Conservation (phyloP, 2,113 vertebrate genomes). For the Regulus satrapa region DNA sequence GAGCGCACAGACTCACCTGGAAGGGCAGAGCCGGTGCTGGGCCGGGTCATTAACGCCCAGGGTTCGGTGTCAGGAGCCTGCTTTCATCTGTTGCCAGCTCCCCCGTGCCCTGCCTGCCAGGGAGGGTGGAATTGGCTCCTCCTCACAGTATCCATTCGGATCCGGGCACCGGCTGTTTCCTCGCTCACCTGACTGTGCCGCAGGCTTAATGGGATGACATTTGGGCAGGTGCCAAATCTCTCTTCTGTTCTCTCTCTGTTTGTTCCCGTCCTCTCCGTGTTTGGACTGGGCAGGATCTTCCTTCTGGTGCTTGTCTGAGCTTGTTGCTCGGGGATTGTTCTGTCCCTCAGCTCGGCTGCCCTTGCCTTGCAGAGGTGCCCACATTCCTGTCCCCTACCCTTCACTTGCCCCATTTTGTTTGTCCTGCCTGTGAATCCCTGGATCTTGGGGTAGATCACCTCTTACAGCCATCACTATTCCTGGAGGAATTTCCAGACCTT, state of each 20-base stretch:
- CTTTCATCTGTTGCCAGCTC: not conserved
- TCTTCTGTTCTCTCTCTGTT: slow-evolving; percentile 27
- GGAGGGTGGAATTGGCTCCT: not conserved
- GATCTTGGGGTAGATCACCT: not conserved
- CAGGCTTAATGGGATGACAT: slow-evolving; percentile 44
- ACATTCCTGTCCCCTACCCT: not conserved
- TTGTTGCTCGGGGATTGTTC: not conserved
- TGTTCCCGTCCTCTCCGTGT: not conserved
- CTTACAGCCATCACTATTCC: not conserved
- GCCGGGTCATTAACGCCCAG: not conserved
- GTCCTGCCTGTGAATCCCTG: not conserved
- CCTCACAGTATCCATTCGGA: not conserved
- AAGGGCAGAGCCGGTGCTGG: not conserved
- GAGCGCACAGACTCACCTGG: not conserved
- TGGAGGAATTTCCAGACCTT: not conserved
- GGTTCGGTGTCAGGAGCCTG: not conserved
- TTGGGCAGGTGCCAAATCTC: slow-evolving; percentile 43
- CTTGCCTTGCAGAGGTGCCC: not conserved
- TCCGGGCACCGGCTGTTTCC: not conserved
- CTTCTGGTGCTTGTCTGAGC: slow-evolving; percentile 1
- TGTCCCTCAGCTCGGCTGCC: not conserved
- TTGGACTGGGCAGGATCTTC: slow-evolving; percentile 21
- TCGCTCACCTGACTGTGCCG: slow-evolving; percentile 49
- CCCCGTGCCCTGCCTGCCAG: not conserved
- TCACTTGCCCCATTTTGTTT: not conserved